Evolutionary conservation across 2,113 vertebrate species (phyloP).

Genomic region (Haplochromis burtoni): DNA sequence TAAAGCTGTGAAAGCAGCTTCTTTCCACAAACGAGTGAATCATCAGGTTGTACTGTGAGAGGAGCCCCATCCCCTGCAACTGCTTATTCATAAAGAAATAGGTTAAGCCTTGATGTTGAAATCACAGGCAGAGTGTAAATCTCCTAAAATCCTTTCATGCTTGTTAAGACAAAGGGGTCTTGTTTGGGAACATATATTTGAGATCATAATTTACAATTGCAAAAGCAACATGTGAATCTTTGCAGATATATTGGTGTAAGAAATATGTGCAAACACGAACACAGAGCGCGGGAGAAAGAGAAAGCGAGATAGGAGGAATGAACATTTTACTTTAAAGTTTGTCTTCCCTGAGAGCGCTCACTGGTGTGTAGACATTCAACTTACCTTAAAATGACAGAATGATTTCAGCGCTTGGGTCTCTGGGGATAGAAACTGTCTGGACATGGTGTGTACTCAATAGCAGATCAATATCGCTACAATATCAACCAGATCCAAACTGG

Average conservation of each 20-base stretch:
- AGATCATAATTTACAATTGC: slow-evolving; percentile 41
- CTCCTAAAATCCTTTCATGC: slow-evolving; percentile 64
- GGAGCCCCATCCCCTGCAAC: slow-evolving; percentile 21
- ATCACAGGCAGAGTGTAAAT: slow-evolving; percentile 60
- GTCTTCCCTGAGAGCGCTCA: neutral
- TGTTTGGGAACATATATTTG: slow-evolving; percentile 49
- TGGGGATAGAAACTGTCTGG: slow-evolving; percentile 41
- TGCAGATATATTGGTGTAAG: neutral
- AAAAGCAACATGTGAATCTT: slow-evolving; percentile 25
- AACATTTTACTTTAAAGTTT: slow-evolving; percentile 17
- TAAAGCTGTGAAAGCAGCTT: slow-evolving; percentile 4
- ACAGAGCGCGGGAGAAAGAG: neutral
- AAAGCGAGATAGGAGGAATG: neutral
- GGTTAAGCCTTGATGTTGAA: slow-evolving; percentile 72
- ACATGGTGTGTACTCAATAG: slow-evolving; percentile 43
- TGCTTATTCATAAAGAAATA: slow-evolving; percentile 67
- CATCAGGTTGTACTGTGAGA: slow-evolving; percentile 52
- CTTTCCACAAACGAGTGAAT: slow-evolving; percentile 49
- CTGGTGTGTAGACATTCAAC: neutral
- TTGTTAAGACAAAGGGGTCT: slow-evolving; percentile 58
- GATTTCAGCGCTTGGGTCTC: slow-evolving; percentile 32
- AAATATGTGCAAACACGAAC: neutral
- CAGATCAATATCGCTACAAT: slow-evolving; percentile 57
- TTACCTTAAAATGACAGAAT: slow-evolving; percentile 39
- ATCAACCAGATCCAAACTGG: slow-evolving; percentile 19